A percentile compares a stretch with the other conserved stretches of the same genome.
Conservation (phyloP, 2,113 vertebrate genomes). For the Hippotragus niger region DNA sequence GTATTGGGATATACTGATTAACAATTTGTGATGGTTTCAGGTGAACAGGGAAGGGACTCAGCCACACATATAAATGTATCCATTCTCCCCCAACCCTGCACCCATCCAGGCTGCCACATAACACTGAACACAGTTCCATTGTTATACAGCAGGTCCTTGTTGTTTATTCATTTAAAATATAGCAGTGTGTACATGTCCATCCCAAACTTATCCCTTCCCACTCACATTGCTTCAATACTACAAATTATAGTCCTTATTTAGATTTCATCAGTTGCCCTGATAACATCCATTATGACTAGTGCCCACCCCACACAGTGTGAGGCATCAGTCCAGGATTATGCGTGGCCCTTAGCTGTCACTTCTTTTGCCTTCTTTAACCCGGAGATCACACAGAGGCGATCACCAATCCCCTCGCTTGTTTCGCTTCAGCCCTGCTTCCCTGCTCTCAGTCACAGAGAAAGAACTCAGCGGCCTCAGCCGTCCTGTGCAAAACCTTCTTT, state of each 20-base stretch:
- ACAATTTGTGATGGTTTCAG: neutral
- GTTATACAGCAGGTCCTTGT: neutral
- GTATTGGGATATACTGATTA: neutral
- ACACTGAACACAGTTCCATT: neutral
- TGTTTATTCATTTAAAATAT: neutral
- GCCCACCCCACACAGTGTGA: accelerated
- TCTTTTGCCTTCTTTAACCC: neutral
- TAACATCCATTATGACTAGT: neutral
- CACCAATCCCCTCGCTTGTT: neutral
- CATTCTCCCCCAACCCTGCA: neutral
- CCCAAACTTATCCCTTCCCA: neutral
- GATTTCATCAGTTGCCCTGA: neutral
- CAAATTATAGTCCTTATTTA: neutral
- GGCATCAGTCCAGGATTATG: neutral
- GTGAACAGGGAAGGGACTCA: neutral
- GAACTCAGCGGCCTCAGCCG: neutral
- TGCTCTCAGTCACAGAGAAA: neutral
- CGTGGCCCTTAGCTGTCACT: neutral
- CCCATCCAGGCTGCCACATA: neutral
- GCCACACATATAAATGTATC: neutral
- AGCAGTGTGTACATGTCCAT: neutral
- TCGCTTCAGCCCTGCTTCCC: neutral
- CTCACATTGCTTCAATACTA: neutral
- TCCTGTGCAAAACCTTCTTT: neutral
- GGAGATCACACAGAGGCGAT: neutral